Conservation (phyloP, 1,140 invertebrate species). For the Achroia grisella region DNA sequence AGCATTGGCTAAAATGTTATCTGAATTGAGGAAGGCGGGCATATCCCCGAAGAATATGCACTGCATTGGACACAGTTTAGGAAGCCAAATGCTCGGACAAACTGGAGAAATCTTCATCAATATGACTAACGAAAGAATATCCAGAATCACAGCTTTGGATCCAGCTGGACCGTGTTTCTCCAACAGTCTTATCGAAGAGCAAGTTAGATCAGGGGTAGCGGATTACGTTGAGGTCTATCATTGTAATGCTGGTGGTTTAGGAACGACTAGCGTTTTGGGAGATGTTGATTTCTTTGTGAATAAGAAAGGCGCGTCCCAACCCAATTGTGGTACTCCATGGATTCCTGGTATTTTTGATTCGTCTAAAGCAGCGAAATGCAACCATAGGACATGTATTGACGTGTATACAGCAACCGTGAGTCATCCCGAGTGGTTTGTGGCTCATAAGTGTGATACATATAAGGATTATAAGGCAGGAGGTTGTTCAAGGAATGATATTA, state of each 20-base stretch:
- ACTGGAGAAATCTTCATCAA: conserved; percentile 64
- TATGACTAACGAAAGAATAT: conserved; percentile 47
- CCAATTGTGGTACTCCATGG: conserved; percentile 70
- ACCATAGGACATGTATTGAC: conserved; percentile 77
- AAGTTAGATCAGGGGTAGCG: conserved; percentile 75
- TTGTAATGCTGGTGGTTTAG: conserved; percentile 83
- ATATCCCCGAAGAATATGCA: conserved; percentile 51
- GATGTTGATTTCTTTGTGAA: conserved; percentile 89
- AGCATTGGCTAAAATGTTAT: conserved; percentile 41
- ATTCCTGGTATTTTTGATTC: conserved; percentile 58
- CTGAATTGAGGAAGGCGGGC: conserved; percentile 32
- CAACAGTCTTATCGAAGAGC: conserved; percentile 67
- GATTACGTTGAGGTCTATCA: conserved; percentile 85
- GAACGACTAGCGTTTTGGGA: conserved; percentile 75
- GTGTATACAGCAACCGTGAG: conserved; percentile 78
- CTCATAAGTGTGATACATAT: conserved; percentile 52
- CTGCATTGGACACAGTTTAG: conserved; percentile 69
- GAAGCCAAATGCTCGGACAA: conserved; percentile 72
- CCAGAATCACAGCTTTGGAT: conserved; percentile 80
- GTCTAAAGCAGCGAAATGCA: conserved; percentile 73
- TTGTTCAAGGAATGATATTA: conserved; percentile 42
- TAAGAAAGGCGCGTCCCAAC: conserved; percentile 76
- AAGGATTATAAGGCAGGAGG: conserved; percentile 40
- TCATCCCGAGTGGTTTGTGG: conserved; percentile 47
- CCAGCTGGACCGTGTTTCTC: conserved; percentile 81